Base-by-base conservation (phyloP, 2,797 vertebrate genomes). In the Loriculus beryllinus region DNA sequence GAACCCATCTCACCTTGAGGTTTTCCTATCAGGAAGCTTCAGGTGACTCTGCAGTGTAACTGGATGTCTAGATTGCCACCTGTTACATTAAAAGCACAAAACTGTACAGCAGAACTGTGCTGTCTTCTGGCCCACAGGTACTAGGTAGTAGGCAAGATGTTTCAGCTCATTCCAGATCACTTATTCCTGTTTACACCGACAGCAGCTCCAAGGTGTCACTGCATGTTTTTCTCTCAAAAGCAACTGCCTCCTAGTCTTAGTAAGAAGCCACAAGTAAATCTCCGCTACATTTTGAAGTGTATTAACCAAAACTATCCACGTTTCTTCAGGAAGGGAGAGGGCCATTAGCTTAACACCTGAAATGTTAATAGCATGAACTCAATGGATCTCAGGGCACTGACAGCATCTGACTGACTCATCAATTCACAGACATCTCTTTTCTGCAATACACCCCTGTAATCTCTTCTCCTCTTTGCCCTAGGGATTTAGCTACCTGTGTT, bases 131-230 rank as follows among this genome's bases (percentile, higher is more conserved):
- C 17, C 59, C 33, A 26, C 0, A 29, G 47, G 42, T 31, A 49
- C 13, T 3, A 8, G 11, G 29, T 5, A 23, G 5, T 2, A 54
- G 18, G 12, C 0, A 2, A 35, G 35, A 48, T 25, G 29, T 35
- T 74, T 45, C 1, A 1, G 21, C n/a, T 89, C 28, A 31, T 37
- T 45, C 68, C 40, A 31, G 11, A 57, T 67, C 33, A 40, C n/a
- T 45, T 25, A 35, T 37, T 75, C 40, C 10, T 39, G 28, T 23
- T 59, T 33, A 74, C 25, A 33, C 11, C 6, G 8, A 68, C 6
- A 47, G 28, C 19, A 23, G 15, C 22, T 49, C 39, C 28, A 45
- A 70, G 21, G 25, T 40, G 42, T 8, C 29, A 47, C 16, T 6
- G 17, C 28, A 22, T 1, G 1, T 6, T 64, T 88, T 52, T n/a